Base-by-base conservation (phyloP, 2,888 invertebrate genomes). In the Scrobipalpa atriplicella region DNA sequence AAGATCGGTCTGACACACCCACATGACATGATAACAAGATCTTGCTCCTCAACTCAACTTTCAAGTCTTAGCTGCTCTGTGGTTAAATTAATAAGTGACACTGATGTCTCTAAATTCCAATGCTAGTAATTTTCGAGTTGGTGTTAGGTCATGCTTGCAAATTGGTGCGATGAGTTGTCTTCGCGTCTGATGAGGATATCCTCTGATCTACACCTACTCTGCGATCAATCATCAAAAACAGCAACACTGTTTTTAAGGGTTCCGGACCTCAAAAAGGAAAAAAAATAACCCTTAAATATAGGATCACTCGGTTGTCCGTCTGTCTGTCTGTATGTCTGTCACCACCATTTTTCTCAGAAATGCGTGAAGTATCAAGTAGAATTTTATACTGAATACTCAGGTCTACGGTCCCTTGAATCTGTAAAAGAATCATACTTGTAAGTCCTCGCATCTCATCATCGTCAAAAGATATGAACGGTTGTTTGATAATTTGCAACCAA, bases 181-280 rank as follows among this genome's bases (percentile, higher is more conserved):
- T 85, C 86, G 82, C 82, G 78, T 84, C 81, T 88, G 13, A 91
- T 90, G 71, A 91, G 91, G 91, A 92, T 86, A 79, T 92, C 92
- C 91, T 84, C 75, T 78, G 79, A 91, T 84, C 75, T 78, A 79
- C 76, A 73, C 88, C 90, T 81, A 90, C 90, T 77, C 60, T 69
- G 63, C 71, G 70, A 80, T 83, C 75, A 78, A 82, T 84, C 82
- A 83, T 77, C 72, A 76, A 58, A 65, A 62, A 39, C 7, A 36
- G 10, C 52, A 54, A 62, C 36, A 18, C 21, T 21, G 36, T 41
- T 54, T 47, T 61, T 10, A 7, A 41, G 41, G 9, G 10, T 41
- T 16, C 16, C 60, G n/a, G n/a, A 13, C 21, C 18, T n/a, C 29
- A 29, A 29, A 29, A 5, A 5, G 29, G 2, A 29, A 29, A 3